These are phyloP conservation scores for Calyptomena viridis DNA, from an alignment of 2,113 vertebrate species.

Conservation along the genomic window DNA sequence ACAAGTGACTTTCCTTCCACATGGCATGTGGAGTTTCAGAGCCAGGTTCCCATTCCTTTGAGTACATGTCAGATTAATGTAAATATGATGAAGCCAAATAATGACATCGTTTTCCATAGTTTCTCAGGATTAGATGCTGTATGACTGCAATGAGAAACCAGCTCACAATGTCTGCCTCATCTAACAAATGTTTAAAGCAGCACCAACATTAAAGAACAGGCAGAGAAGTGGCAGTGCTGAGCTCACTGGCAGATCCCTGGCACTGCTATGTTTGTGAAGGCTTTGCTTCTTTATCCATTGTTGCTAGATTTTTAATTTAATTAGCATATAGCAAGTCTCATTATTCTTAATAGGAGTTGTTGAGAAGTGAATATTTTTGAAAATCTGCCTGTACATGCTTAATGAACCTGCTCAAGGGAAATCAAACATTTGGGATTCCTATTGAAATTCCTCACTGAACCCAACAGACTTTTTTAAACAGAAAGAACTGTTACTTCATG, in stretches of 20 bases:
- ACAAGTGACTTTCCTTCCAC: neutral
- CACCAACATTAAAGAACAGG: neutral
- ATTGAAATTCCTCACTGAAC: conserved; percentile 36
- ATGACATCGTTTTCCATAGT: neutral
- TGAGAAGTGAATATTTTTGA: neutral
- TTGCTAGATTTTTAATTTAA: neutral
- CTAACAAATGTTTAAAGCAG: neutral
- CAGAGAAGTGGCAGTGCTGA: neutral
- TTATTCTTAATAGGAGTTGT: neutral
- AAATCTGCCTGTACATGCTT: conserved; percentile 21
- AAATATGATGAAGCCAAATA: neutral
- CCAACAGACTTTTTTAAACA: neutral
- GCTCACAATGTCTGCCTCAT: neutral
- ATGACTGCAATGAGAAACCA: neutral
- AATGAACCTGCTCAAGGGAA: conserved; percentile 15
- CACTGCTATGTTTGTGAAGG: neutral
- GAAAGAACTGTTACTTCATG: conserved; percentile 16
- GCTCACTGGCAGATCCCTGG: neutral
- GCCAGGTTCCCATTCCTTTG: neutral
- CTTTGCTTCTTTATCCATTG: neutral
- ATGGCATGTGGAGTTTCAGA: neutral
- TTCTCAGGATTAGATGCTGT: conserved; percentile 3
- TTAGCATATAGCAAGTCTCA: conserved; percentile 2
- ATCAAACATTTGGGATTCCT: conserved; percentile 15
- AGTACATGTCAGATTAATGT: neutral